Percentiles rank a stretch among this genome's conserved stretches.
phyloP scores from a whole-genome alignment of 2,888 invertebrate species.

The Bombyx huttoni region DNA sequence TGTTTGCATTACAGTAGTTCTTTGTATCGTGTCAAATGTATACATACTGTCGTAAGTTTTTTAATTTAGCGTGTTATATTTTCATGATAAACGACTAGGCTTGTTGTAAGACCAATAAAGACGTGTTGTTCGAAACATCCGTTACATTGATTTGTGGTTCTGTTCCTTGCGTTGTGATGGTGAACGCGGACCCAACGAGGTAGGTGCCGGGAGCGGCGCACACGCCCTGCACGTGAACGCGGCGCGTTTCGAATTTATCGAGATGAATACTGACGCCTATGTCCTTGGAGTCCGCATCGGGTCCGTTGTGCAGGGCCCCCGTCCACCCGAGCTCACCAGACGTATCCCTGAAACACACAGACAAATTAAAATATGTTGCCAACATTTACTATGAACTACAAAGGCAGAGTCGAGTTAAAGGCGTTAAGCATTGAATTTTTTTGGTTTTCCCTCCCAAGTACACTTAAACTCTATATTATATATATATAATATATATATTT shows the following conservation, averaged over 20 bases:
- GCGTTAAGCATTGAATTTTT: too few relatives aligned
- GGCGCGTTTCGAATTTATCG: constrained; percentile 63
- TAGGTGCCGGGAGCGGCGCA: constrained; percentile 77
- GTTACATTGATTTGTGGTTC: constrained; percentile 22
- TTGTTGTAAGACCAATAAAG: constrained; percentile 47
- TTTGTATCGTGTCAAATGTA: too few relatives aligned
- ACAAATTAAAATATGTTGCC: background rate
- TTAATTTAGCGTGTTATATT: too few relatives aligned
- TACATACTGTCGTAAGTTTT: too few relatives aligned
- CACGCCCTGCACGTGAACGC: constrained; percentile 73
- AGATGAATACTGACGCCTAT: constrained; percentile 52
- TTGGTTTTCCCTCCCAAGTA: too few relatives aligned
- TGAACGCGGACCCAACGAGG: constrained; percentile 76
- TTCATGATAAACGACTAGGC: constrained; percentile 9
- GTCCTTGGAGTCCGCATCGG: constrained; percentile 41
- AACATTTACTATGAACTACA: background rate
- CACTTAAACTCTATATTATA: too few relatives aligned
- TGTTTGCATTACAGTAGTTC: too few relatives aligned
- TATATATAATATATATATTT: too few relatives aligned
- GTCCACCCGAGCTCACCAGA: constrained; percentile 55
- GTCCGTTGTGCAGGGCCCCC: constrained; percentile 51
- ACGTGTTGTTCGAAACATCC: constrained; percentile 38
- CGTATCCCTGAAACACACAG: constrained; percentile 32
- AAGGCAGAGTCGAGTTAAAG: background rate
- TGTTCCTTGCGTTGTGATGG: constrained; percentile 28